Percentiles rank a stretch among this genome's conserved stretches.
These are phyloP conservation scores for Lasioglossum morio DNA, from an alignment of 2,888 invertebrate genomes.

Conservation along the genomic window DNA sequence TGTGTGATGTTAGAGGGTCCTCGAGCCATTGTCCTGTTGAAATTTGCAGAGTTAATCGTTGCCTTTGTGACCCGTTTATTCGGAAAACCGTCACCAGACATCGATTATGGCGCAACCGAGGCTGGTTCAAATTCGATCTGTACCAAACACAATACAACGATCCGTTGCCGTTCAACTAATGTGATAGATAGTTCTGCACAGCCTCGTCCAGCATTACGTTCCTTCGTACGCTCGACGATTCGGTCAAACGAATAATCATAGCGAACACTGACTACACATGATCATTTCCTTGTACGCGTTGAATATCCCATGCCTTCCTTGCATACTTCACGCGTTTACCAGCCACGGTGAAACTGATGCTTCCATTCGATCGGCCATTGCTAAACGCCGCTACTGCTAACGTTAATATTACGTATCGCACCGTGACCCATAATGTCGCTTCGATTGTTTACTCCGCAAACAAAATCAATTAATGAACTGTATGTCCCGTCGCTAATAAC, in stretches of 20 bases:
- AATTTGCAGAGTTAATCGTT: not conserved
- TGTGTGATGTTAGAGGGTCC: not conserved
- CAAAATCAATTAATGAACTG: not conserved
- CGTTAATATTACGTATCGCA: constrained; percentile 5
- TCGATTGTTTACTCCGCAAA: not conserved
- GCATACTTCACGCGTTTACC: constrained; percentile 32
- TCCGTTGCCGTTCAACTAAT: constrained; percentile 37
- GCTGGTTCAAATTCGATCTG: constrained; percentile 45
- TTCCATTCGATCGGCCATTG: constrained; percentile 25
- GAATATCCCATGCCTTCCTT: constrained; percentile 33
- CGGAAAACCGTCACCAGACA: constrained; percentile 40
- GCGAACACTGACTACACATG: constrained; percentile 38
- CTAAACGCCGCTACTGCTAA: constrained; percentile 32
- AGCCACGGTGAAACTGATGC: not conserved
- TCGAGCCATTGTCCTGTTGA: not conserved
- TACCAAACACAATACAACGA: constrained; percentile 36
- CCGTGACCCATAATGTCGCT: not conserved
- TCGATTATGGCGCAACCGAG: constrained; percentile 45
- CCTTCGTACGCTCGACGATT: constrained; percentile 25
- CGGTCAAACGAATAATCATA: constrained; percentile 47
- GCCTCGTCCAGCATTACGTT: constrained; percentile 22
- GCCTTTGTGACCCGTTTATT: constrained; percentile 44
- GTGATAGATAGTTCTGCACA: constrained; percentile 36
- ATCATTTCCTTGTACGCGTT: constrained; percentile 29
- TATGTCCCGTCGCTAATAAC: too few species aligned